Conservation (phyloP, 2,113 vertebrate genomes). For the Cygnus buccinator region DNA sequence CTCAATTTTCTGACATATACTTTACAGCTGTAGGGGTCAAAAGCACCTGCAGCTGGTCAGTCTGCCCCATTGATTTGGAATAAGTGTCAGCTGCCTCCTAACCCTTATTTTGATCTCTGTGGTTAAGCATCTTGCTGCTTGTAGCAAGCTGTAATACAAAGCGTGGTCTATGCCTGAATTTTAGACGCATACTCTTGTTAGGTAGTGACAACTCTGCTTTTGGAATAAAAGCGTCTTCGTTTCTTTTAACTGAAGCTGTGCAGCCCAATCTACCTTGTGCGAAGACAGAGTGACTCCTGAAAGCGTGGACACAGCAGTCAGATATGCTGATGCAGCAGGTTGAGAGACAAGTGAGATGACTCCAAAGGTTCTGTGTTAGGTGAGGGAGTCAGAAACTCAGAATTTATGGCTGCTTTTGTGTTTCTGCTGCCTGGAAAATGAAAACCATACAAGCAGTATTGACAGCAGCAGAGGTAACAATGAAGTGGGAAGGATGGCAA, state of each 20-base stretch:
- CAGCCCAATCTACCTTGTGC: accelerated
- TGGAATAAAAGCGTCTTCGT: background rate
- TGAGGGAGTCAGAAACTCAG: background rate
- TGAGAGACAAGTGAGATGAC: background rate
- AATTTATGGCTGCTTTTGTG: background rate
- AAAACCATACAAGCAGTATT: background rate
- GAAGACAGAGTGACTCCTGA: background rate
- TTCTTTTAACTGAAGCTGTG: background rate
- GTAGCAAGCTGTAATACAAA: background rate
- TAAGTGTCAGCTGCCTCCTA: background rate
- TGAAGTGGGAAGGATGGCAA: background rate
- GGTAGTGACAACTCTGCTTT: background rate
- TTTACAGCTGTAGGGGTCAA: background rate
- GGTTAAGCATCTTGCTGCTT: background rate
- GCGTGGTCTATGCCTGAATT: background rate
- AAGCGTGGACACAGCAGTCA: accelerated
- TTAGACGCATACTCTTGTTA: background rate
- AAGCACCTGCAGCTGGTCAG: background rate
- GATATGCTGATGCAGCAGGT: background rate
- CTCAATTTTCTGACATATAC: background rate
- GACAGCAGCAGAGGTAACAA: background rate
- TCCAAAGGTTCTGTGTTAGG: background rate
- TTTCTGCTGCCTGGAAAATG: background rate
- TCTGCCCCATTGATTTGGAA: background rate
- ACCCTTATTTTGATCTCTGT: background rate